Evolutionary conservation across 53 echinoderm and acorn worm species (phyloP), one percentile per base, ranked within the genome.

Genomic region (Stichopus horrens): DNA sequence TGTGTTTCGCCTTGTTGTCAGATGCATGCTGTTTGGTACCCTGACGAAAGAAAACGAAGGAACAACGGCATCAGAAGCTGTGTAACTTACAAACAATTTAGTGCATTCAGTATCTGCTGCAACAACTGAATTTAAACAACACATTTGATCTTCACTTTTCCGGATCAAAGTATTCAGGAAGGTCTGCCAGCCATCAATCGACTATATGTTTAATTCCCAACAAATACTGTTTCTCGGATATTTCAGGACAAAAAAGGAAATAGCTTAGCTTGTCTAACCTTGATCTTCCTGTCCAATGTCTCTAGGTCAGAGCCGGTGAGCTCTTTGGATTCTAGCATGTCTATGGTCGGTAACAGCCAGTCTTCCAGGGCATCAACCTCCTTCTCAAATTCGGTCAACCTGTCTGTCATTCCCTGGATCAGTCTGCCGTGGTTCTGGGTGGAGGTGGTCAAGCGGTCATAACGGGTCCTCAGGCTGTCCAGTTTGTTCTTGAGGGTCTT

Each of bases 301-400:
- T 85, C 90, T 5, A 99, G 89, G 85, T 93, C 91, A 87, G 92
- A 77, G 79, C 93, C 90, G 21, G 84, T 86, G 21, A 96, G 86
- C 52, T 96, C 99, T 54, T 92, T 58, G 0, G 93, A 94, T 83
- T 99, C 96, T 74, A 99, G 76, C 20, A 84, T 63, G 86, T 96
- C 96, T 23, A 94, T 87, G 19, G 96, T 88, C 7, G 96, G 99
- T 80, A 96, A 73, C 76, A 94, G 75, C 94, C 96, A 96, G 89
- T 99, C 99, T 80, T 99, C 96, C 88, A 99, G 83, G n/a, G 90
- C 84, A 73, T 99, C 99, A n/a, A 99, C 99, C 80, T 96, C 99
- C 56, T 92, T 89, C 91, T 95, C 95, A 89, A 98, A 98, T 77
- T 87, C 93, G 18, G 88, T 92, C 58, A 99, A 87, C 58, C 90